A percentile compares a stretch with the other conserved stretches of the same genome.
phyloP scores from a whole-genome alignment of 1,140 invertebrate genomes.

The Macrobrachium nipponense region DNA sequence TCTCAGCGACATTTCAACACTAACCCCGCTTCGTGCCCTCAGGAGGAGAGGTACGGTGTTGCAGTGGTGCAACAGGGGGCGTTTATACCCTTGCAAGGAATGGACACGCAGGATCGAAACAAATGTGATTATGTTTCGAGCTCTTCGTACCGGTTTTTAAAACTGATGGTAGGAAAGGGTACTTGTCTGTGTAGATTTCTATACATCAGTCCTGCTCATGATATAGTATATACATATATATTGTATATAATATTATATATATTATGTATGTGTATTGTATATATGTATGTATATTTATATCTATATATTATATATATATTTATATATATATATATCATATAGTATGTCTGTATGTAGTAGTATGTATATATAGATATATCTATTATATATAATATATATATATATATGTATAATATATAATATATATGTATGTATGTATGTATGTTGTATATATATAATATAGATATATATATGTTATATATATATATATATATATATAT shows the following conservation, averaged over 20 bases:
- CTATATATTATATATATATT: conserved; percentile 9
- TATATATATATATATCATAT: conserved; percentile 23
- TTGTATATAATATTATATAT: background rate
- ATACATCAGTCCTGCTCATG: conserved; percentile 4
- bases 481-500: conserved; percentile 33
- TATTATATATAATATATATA: conserved; percentile 17
- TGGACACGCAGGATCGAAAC: too few species aligned
- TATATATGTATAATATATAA: conserved; percentile 27
- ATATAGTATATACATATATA: background rate
- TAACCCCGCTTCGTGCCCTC: too few species aligned
- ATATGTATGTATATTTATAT: background rate
- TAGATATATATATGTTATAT: conserved; percentile 31
- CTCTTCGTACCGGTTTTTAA: too few species aligned
- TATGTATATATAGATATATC: too few species aligned
- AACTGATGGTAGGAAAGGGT: too few species aligned
- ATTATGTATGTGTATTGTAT: conserved; percentile 11
- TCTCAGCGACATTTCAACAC: too few species aligned
- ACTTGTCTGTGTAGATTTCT: background rate
- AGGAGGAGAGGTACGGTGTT: too few species aligned
- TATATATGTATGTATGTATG: conserved; percentile 28
- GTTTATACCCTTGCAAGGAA: too few species aligned
- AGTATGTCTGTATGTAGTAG: too few species aligned
- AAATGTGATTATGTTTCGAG: too few species aligned
- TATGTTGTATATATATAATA: conserved; percentile 29
- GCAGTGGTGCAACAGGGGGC: too few species aligned